Evolutionary conservation across 1,140 invertebrate species (phyloP), one percentile per base, ranked within the genome.

Genomic region (Zaprionus camerounensis): DNA sequence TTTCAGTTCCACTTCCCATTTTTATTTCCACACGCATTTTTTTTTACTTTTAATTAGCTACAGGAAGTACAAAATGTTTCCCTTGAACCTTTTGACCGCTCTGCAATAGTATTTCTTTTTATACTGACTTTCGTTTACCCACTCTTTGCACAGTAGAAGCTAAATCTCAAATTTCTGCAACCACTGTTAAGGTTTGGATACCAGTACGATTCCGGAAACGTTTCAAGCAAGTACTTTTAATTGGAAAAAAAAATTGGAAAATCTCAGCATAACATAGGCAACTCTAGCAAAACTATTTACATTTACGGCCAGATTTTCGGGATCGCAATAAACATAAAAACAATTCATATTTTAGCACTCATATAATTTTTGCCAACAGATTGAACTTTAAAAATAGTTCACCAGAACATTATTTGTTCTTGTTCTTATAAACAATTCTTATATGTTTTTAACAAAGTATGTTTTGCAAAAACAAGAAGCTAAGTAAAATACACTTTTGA

Each of bases 201-300:
- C 31, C 24, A 36, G 49, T 34, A 11, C 26, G 66, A 65, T 56
- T 41, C 26, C 34, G 76, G 55, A 73, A 75, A 80, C 87, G 87
- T 87, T 87, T 80, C 83, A 87, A 87, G 71, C 83, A 56, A 62
- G 68, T 64, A 68, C 67, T 78, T 81, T 83, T 75, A 88, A 83
- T 83, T 83, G 78, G 74, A 64, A 74, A 66, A 61, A 84, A 26
- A 26, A 26, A 26, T 26, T 26, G 0, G 24, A 26, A 26, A 26
- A 26, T 5, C 26, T 28, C 26, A 28, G 1, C 26, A 28, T 5
- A n/a, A 38, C 20, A 58, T 7, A 36, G 31, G 20, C 49, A 38
- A 38, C 12, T 4, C 38, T 26, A 26, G 24, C 24, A 3, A 3
- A 26, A 5, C 24, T 26, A 4, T 26, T 26, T 26, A 26, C 2